phyloP scores from a whole-genome alignment of 2,113 vertebrate genomes.

The Helogale parvula region DNA sequence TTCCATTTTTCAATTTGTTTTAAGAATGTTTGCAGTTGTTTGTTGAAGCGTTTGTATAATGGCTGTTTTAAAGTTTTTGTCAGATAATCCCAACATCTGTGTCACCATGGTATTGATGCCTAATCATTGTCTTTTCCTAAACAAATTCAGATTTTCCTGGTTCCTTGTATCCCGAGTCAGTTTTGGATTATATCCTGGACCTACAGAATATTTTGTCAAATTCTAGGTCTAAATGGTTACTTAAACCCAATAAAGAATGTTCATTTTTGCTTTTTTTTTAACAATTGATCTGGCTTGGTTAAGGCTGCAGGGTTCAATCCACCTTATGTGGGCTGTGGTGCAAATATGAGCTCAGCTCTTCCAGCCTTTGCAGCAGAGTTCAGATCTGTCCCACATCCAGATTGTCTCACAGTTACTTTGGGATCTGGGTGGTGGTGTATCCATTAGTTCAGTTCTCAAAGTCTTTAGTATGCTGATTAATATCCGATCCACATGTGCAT shows the following conservation, averaged over 20 bases:
- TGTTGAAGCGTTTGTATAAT: constrained; percentile 8
- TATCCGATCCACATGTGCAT: background rate
- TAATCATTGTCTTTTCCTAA: background rate
- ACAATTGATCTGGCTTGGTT: background rate
- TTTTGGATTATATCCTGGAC: background rate
- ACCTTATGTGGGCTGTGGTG: background rate
- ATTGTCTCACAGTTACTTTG: background rate
- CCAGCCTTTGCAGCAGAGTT: background rate
- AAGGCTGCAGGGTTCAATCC: background rate
- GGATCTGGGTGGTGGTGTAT: background rate
- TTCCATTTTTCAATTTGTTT: constrained; percentile 7
- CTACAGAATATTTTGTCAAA: background rate
- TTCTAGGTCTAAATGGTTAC: background rate
- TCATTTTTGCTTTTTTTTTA: background rate
- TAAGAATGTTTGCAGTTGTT: background rate
- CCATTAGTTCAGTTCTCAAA: background rate
- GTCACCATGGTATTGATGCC: background rate
- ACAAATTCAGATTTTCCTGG: constrained; percentile 22
- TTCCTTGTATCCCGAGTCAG: background rate
- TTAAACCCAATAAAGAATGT: background rate
- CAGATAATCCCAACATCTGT: background rate
- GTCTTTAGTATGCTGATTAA: background rate
- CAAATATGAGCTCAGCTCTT: background rate
- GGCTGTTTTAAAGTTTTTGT: constrained; percentile 32
- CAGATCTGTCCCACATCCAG: background rate